Conservation (phyloP, 2,113 vertebrate species). For the Grantiella picta region DNA sequence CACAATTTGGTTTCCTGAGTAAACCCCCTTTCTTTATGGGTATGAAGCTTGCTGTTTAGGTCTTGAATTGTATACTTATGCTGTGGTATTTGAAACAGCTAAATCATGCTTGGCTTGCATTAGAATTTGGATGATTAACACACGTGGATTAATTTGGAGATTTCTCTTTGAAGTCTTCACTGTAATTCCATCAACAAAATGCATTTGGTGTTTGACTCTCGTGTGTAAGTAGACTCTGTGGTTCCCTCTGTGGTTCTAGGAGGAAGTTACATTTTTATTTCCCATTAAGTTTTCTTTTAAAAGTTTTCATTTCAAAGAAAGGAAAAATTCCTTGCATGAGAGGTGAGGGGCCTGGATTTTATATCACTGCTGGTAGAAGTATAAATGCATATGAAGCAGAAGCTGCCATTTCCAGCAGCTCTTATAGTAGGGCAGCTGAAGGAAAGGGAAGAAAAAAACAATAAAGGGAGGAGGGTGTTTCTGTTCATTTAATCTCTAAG, state of each 20-base stretch:
- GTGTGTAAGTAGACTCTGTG: not conserved
- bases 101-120: not conserved
- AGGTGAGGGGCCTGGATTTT: not conserved
- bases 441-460: not conserved
- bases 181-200: not conserved
- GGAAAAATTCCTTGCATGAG: not conserved
- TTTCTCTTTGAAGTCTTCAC: not conserved
- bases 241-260: no score
- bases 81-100: not conserved
- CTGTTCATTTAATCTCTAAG: not conserved
- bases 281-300: not conserved
- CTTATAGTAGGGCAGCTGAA: not conserved
- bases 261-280: not conserved
- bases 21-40: not conserved
- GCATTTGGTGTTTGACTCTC: not conserved
- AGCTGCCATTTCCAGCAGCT: not conserved
- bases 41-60: not conserved
- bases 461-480: not conserved
- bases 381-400: not conserved
- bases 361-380: not conserved
- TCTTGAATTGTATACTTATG: not conserved
- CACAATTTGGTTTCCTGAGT: not conserved
- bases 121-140: not conserved
- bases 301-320: not conserved
- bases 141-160: not conserved